These are phyloP conservation scores for Benitochromis conjunctus DNA, from an alignment of 2,113 vertebrate genomes.

Conservation along the genomic window DNA sequence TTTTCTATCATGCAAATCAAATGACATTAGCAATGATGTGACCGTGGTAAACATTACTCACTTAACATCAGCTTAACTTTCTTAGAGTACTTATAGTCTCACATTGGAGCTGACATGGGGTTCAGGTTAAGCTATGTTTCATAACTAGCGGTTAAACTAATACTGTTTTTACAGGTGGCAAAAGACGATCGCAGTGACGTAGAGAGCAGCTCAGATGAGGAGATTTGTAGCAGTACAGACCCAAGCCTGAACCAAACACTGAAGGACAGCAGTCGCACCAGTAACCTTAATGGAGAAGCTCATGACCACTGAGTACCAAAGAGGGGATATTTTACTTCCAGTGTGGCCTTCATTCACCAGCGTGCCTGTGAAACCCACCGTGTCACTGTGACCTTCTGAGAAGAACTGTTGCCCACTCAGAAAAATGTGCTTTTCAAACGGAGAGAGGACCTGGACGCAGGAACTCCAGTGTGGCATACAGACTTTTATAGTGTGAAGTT, in stretches of 20 bases:
- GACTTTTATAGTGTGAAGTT: constrained; percentile 57
- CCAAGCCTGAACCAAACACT: background rate
- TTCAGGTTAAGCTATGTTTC: background rate
- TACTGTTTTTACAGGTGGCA: constrained; percentile 71
- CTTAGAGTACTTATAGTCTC: background rate
- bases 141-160: background rate
- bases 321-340: background rate
- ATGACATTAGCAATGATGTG: background rate
- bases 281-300: constrained; percentile 74
- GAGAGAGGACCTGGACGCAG: background rate
- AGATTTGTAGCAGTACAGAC: constrained; percentile 61
- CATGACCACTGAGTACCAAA: constrained; percentile 74
- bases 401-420: background rate
- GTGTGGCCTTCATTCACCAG: background rate
- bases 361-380: background rate
- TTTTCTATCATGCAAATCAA: background rate
- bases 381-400: background rate
- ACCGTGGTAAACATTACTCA: background rate
- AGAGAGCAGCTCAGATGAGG: constrained; percentile 90
- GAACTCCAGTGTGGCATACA: background rate
- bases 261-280: constrained; percentile 70
- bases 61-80: background rate
- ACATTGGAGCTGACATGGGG: background rate
- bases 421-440: background rate
- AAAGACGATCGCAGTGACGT: constrained; percentile 88